Evolutionary conservation across 2,888 invertebrate genomes (phyloP).

Genomic region (Microplitis deprimator): DNA sequence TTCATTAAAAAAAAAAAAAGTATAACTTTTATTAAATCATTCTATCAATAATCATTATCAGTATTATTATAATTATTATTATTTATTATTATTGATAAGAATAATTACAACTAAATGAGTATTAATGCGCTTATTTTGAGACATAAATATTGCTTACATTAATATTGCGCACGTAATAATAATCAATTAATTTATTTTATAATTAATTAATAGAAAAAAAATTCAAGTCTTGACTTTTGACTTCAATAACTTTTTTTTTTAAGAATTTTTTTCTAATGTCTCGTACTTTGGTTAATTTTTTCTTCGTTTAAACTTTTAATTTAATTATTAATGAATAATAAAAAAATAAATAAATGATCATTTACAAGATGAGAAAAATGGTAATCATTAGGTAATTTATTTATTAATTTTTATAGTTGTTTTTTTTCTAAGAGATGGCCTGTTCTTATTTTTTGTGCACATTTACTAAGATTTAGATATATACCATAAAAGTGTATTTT

Average conservation of each 20-base stretch:
- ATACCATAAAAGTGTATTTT: no score
- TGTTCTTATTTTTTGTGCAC: no score
- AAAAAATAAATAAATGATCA: conserved; percentile 68
- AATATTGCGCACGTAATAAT: neutral
- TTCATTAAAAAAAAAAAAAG: neutral
- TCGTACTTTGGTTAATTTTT: neutral
- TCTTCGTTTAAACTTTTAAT: neutral
- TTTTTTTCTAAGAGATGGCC: no score
- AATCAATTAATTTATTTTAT: no score
- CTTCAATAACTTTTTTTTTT: no score
- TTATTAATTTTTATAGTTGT: no score
- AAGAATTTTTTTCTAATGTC: no score
- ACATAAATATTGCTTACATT: conserved; percentile 8
- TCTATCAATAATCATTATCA: neutral
- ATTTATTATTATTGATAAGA: neutral
- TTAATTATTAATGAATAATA: conserved; percentile 51
- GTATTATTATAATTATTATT: neutral
- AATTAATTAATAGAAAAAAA: no score
- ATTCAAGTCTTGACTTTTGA: no score
- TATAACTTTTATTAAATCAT: neutral
- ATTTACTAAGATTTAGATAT: no score
- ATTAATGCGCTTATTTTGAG: conserved; percentile 3
- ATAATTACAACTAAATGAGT: neutral
- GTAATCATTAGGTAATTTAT: conserved; percentile 34
- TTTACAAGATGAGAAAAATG: conserved; percentile 66